A percentile compares a stretch with the other conserved stretches of the same genome.
Conservation (phyloP, 2,113 vertebrate genomes). For the Ailuropoda melanoleuca region DNA sequence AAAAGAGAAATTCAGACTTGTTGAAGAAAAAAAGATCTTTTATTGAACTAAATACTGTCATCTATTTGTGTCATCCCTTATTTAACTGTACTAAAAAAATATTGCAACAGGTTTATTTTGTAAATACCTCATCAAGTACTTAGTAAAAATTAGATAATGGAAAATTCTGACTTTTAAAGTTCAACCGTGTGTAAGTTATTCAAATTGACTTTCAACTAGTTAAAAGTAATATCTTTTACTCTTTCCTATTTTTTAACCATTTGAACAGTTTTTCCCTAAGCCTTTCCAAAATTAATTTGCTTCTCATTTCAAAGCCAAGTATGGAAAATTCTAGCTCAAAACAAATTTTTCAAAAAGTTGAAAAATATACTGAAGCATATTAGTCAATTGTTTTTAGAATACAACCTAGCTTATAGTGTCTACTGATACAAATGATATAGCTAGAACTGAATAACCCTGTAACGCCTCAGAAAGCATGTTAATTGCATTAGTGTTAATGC, state of each 20-base stretch:
- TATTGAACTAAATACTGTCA: conserved; percentile 30
- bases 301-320: conserved; percentile 57
- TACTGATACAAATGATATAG: neutral
- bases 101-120: conserved; percentile 67
- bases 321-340: conserved; percentile 71
- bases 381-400: neutral
- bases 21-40: neutral
- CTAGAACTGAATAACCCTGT: neutral
- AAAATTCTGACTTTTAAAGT: conserved; percentile 76
- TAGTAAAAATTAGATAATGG: conserved; percentile 61
- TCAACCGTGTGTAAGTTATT: conserved; percentile 65
- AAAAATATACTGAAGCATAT: neutral
- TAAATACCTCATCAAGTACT: conserved; percentile 52
- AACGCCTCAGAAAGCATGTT: neutral
- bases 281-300: conserved; percentile 71
- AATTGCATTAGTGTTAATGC: neutral
- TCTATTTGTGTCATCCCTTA: conserved; percentile 30
- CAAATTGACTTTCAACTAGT: conserved; percentile 61
- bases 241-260: conserved; percentile 71
- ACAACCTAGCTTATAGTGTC: neutral
- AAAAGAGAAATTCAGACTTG: conserved; percentile 41
- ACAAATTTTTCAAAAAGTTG: conserved; percentile 48
- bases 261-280: conserved; percentile 75
- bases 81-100: conserved; percentile 52
- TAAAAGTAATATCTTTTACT: conserved; percentile 58